Evolutionary conservation across 2,797 vertebrate species (phyloP).

Genomic region (Clarias pachynema): DNA sequence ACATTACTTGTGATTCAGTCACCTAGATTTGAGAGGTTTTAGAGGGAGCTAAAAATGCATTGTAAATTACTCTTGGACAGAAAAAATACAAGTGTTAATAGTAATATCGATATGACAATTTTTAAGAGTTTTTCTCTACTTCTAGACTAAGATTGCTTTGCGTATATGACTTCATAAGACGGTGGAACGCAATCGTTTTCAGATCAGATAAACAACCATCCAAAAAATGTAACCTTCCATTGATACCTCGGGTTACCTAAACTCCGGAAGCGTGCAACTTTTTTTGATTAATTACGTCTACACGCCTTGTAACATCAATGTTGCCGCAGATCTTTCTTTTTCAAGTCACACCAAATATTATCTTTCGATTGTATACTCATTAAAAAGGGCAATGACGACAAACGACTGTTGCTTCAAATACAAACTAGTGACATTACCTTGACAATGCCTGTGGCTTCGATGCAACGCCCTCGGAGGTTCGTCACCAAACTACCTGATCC

Average conservation of each 20-base stretch:
- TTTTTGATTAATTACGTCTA: neutral
- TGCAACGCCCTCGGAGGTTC: conserved; percentile 36
- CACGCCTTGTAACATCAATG: neutral
- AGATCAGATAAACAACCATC: neutral
- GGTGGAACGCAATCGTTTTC: neutral
- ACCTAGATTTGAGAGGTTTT: neutral
- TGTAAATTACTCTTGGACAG: neutral
- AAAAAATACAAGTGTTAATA: neutral
- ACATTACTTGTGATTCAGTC: too few relatives aligned
- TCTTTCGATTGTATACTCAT: neutral
- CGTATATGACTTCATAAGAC: neutral
- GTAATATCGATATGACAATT: neutral
- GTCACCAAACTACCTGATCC: conserved; percentile 39
- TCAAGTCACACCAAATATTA: neutral
- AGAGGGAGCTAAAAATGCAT: neutral
- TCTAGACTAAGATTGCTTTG: neutral
- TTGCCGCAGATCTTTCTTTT: neutral
- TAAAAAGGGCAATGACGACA: neutral
- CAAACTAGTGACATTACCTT: conserved; percentile 15
- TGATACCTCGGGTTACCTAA: neutral
- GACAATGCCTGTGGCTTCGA: neutral
- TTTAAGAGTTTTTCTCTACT: neutral
- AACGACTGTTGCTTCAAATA: neutral
- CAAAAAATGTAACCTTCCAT: neutral
- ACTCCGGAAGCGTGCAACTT: neutral